Conservation (phyloP, 2,113 vertebrate species). For the Hypocryptadius cinnamomeus region DNA sequence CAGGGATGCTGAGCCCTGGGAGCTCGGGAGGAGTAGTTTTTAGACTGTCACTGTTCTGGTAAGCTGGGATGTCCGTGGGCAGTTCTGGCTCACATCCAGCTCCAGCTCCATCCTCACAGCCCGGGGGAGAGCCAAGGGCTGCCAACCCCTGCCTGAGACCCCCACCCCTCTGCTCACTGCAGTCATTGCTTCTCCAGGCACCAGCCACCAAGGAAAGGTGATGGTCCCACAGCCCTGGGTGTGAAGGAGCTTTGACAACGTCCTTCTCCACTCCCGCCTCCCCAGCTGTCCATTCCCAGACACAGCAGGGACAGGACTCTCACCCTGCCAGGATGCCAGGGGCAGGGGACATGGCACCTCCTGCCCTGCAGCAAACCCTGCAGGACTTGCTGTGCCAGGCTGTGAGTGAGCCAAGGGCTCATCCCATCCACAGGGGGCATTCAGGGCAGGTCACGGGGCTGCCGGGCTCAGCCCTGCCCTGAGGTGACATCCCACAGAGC, state of each 20-base stretch:
- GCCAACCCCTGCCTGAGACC: neutral
- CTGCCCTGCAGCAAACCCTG: neutral
- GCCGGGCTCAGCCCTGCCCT: neutral
- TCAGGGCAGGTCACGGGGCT: neutral
- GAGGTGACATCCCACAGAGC: neutral
- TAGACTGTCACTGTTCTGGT: neutral
- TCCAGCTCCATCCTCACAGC: neutral
- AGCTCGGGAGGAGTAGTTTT: neutral
- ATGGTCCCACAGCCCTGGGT: neutral
- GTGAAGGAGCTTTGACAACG: neutral
- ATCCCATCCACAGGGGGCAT: neutral
- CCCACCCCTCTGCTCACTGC: neutral
- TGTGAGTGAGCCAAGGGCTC: neutral
- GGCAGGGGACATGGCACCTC: fast-evolving
- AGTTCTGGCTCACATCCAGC: neutral
- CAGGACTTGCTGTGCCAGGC: neutral
- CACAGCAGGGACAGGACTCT: neutral
- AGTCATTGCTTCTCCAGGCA: neutral
- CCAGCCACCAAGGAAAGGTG: neutral
- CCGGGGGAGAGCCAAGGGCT: neutral
- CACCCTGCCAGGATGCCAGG: neutral
- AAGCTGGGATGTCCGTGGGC: neutral
- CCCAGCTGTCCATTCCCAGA: neutral
- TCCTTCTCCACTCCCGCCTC: neutral
- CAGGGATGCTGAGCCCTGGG: neutral